Evolutionary conservation across 2,888 invertebrate species (phyloP).

Genomic region (Punctoribates punctum): DNA sequence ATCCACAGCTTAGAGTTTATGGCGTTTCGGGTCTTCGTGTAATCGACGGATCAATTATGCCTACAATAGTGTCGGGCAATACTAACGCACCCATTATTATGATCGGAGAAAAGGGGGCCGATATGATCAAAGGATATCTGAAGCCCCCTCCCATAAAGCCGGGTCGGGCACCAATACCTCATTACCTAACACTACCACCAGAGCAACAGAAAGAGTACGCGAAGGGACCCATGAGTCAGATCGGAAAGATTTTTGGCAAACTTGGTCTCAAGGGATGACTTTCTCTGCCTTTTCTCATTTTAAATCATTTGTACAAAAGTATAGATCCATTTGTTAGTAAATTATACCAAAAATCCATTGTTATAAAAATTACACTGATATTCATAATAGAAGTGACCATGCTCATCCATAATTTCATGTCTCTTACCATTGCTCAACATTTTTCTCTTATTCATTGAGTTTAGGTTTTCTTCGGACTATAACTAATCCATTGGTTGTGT

Average conservation of each 20-base stretch:
- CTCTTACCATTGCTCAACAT: no score
- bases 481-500: no score
- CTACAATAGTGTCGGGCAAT: constrained; percentile 80
- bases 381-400: no score
- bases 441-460: no score
- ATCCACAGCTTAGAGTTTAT: constrained; percentile 45
- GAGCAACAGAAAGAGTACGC: constrained; percentile 36
- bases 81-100: constrained; percentile 88
- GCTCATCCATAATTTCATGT: no score
- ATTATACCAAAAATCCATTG: neutral
- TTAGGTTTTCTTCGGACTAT: no score
- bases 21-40: constrained; percentile 74
- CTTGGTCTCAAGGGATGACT: neutral
- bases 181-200: constrained; percentile 40
- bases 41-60: constrained; percentile 84
- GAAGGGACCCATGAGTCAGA: constrained; percentile 41
- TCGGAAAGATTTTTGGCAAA: constrained; percentile 42
- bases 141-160: constrained; percentile 34
- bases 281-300: neutral
- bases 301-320: neutral
- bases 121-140: constrained; percentile 42
- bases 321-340: neutral
- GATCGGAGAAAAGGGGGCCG: constrained; percentile 70
- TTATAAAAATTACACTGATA: no score
- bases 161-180: constrained; percentile 39